phyloP scores from a whole-genome alignment of 2,888 invertebrate genomes.

The Eulithis prunata region DNA sequence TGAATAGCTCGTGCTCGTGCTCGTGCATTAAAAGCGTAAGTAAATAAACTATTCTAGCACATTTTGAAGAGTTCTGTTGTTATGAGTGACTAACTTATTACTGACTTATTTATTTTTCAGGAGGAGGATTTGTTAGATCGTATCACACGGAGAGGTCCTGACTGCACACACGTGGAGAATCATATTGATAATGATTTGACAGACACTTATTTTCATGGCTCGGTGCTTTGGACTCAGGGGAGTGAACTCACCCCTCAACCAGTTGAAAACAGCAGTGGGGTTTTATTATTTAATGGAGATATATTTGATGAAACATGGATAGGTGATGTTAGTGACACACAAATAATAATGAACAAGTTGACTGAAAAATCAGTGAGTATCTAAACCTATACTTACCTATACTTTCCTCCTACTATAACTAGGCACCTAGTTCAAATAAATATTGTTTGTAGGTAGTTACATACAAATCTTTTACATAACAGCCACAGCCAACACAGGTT shows the following conservation, averaged over 20 bases:
- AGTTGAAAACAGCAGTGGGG: conserved; percentile 81
- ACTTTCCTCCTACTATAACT: too few species aligned
- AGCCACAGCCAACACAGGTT: too few species aligned
- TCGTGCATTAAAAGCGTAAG: conserved; percentile 6
- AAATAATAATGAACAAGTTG: conserved; percentile 72
- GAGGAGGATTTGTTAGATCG: conserved; percentile 65
- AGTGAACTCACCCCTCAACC: conserved; percentile 87
- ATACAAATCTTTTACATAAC: too few species aligned
- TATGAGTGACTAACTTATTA: too few species aligned
- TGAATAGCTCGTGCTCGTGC: conserved; percentile 28
- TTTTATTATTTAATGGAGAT: conserved; percentile 95
- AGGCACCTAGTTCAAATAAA: too few species aligned
- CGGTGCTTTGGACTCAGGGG: conserved; percentile 95
- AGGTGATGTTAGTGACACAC: conserved; percentile 78
- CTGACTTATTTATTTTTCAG: conserved; percentile 48
- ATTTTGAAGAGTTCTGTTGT: too few species aligned
- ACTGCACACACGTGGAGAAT: conserved; percentile 51
- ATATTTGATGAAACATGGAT: conserved; percentile 85
- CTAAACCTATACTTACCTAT: not conserved
- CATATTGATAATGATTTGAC: not conserved
- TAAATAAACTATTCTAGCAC: not conserved
- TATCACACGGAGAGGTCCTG: conserved; percentile 85
- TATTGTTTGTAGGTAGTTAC: too few species aligned
- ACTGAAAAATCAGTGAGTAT: conserved; percentile 44
- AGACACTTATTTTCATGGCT: conserved; percentile 67